Conservation (phyloP, 1,140 invertebrate genomes). For the Lucilia cuprina region DNA sequence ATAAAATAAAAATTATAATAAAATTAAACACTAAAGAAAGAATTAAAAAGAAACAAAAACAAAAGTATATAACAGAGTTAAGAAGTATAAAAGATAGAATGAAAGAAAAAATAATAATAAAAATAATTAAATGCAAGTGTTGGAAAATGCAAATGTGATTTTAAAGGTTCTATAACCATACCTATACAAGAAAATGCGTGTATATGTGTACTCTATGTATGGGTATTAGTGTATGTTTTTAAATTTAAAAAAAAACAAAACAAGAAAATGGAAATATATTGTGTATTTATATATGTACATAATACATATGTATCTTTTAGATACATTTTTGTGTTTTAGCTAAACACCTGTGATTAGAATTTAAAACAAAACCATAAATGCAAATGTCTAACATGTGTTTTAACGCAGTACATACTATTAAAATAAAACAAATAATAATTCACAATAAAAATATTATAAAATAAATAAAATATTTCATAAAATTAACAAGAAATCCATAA, state of each 20-base stretch:
- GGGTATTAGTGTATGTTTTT: too few species aligned
- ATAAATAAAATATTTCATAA: background rate
- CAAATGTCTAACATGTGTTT: background rate
- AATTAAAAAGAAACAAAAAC: too few species aligned
- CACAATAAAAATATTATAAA: background rate
- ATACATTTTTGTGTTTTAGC: conserved; percentile 5
- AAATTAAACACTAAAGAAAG: background rate
- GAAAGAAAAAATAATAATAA: background rate
- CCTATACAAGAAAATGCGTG: too few species aligned
- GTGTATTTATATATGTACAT: background rate
- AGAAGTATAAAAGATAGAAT: background rate
- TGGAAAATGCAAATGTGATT: background rate
- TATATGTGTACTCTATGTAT: too few species aligned
- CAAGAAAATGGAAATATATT: too few species aligned
- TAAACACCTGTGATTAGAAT: conserved; percentile 21
- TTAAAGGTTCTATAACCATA: too few species aligned
- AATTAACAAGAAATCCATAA: background rate
- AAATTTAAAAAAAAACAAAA: too few species aligned
- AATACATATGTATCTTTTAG: background rate
- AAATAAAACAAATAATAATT: background rate
- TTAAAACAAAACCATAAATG: background rate
- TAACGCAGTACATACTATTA: background rate
- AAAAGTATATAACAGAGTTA: too few species aligned
- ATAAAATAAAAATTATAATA: conserved; percentile 12
- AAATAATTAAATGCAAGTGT: background rate